phyloP scores from a whole-genome alignment of 2,797 vertebrate genomes.

The Sebastes minor region DNA sequence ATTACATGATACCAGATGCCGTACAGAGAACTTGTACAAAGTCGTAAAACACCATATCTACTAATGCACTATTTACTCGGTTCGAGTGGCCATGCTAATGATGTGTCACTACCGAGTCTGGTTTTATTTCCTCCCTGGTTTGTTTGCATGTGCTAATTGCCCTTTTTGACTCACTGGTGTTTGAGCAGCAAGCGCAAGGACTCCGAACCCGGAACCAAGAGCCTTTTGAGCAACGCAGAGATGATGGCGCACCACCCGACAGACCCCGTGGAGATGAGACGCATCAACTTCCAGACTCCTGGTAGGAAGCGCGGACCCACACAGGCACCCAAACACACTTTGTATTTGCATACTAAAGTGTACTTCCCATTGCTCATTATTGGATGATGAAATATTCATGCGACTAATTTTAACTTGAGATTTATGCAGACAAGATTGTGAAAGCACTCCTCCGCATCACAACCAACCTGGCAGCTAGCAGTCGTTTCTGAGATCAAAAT shows the following conservation, averaged over 20 bases:
- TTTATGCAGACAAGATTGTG: constrained; percentile 59
- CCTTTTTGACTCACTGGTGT: constrained; percentile 54
- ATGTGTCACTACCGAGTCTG: constrained; percentile 24
- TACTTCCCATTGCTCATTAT: constrained; percentile 51
- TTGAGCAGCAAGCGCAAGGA: constrained; percentile 93
- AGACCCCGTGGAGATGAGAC: constrained; percentile 97
- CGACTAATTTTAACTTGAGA: constrained; percentile 63
- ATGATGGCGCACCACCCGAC: constrained; percentile 95
- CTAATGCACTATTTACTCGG: constrained; percentile 43
- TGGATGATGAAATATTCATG: constrained; percentile 72
- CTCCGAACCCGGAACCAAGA: constrained; percentile 95
- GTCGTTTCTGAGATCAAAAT: constrained; percentile 61
- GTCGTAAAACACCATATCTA: constrained; percentile 32
- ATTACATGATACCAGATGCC: constrained; percentile 42
- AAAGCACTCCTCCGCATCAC: constrained; percentile 38
- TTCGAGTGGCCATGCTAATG: constrained; percentile 39
- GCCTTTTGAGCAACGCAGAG: constrained; percentile 92
- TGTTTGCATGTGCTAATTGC: constrained; percentile 59
- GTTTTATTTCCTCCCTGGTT: constrained; percentile 19
- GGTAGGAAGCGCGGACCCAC: constrained; percentile 76
- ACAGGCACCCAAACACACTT: constrained; percentile 32
- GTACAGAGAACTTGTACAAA: constrained; percentile 23
- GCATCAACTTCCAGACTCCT: constrained; percentile 98
- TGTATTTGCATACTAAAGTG: constrained; percentile 45
- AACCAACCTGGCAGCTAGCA: constrained; percentile 52